These are phyloP conservation scores for Bombus haemorrhoidalis DNA, from an alignment of 1,140 invertebrate species.

Conservation along the genomic window DNA sequence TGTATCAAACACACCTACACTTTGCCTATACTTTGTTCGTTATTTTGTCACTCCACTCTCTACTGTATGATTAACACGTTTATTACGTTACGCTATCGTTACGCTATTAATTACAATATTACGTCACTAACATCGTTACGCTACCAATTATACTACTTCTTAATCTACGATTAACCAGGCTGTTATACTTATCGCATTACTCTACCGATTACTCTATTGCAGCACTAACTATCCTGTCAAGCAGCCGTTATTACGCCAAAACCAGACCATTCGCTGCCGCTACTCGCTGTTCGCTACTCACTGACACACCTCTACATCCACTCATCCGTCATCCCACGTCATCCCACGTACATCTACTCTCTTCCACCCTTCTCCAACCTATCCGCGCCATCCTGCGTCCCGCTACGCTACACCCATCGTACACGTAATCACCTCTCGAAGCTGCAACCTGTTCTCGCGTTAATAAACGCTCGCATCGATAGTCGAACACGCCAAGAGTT, in stretches of 20 bases:
- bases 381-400: neutral
- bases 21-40: too few species aligned
- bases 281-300: neutral
- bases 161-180: too few species aligned
- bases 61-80: too few species aligned
- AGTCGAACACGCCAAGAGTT: neutral
- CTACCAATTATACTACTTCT: too few species aligned
- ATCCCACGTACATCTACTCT: neutral
- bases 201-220: too few species aligned
- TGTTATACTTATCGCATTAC: neutral
- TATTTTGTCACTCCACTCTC: too few species aligned
- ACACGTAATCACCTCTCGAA: neutral
- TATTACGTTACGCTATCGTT: too few species aligned
- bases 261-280: neutral
- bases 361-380: neutral
- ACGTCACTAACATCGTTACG: too few species aligned
- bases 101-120: too few species aligned
- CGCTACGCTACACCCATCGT: neutral
- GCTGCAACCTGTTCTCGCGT: slow-evolving; percentile 1
- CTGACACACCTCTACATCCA: too few species aligned
- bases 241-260: neutral
- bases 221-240: neutral
- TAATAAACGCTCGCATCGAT: slow-evolving; percentile 1
- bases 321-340: neutral
- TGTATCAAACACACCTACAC: too few species aligned